phyloP scores from a whole-genome alignment of 2,888 invertebrate genomes.

The Eupithecia subumbrata region DNA sequence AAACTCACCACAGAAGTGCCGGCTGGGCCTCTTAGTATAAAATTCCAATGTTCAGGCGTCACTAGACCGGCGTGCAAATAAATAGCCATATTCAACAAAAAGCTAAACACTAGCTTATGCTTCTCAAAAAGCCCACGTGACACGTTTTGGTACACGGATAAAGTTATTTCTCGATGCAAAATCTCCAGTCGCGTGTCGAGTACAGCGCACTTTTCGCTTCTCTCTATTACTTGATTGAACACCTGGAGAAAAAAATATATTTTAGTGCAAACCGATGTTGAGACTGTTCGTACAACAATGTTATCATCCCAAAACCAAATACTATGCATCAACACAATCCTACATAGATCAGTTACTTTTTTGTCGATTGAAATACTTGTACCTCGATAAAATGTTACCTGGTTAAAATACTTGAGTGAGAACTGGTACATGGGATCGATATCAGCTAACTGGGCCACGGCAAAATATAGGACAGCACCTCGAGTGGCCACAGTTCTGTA shows the following conservation, averaged over 20 bases:
- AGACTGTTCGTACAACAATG: neutral
- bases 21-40: constrained; percentile 89
- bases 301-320: neutral
- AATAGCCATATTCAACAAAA: constrained; percentile 91
- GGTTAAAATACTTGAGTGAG: constrained; percentile 94
- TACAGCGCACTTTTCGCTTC: constrained; percentile 87
- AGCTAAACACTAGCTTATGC: constrained; percentile 95
- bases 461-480: constrained; percentile 95
- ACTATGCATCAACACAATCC: neutral
- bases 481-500: constrained; percentile 94
- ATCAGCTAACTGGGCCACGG: constrained; percentile 93
- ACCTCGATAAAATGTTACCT: constrained; percentile 48
- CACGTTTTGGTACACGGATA: constrained; percentile 93
- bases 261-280: neutral
- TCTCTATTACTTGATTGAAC: constrained; percentile 91
- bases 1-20: constrained; percentile 77
- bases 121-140: constrained; percentile 95
- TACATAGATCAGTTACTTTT: neutral
- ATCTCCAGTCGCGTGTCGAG: constrained; percentile 87
- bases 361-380: neutral
- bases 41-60: constrained; percentile 88
- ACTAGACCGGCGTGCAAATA: constrained; percentile 86
- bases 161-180: constrained; percentile 90
- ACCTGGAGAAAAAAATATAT: constrained; percentile 77
- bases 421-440: constrained; percentile 99